Conservation (phyloP, 2,888 invertebrate species). For the Serrognathus titanus region DNA sequence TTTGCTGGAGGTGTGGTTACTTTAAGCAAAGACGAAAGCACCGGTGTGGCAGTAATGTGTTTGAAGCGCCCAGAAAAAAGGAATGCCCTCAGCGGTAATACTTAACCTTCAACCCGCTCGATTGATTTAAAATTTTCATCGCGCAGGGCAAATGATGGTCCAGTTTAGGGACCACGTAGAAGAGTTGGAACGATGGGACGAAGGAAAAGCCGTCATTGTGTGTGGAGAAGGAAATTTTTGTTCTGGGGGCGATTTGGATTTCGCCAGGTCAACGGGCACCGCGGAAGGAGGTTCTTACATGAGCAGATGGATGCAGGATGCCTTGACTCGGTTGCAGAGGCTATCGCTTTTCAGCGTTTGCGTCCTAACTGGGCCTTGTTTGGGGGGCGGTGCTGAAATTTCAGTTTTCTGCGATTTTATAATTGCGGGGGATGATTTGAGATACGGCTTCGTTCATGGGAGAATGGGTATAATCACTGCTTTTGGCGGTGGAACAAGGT, state of each 20-base stretch:
- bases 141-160: constrained; percentile 41
- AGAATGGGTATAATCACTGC: constrained; percentile 42
- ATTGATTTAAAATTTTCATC: neutral
- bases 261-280: constrained; percentile 31
- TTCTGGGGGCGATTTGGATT: constrained; percentile 41
- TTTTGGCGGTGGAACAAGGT: constrained; percentile 41
- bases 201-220: constrained; percentile 41
- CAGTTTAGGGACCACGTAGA: constrained; percentile 35
- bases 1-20: constrained; percentile 33
- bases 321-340: constrained; percentile 31
- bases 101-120: neutral
- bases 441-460: constrained; percentile 40
- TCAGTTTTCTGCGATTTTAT: constrained; percentile 38
- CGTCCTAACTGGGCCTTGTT: constrained; percentile 35
- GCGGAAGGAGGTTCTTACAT: constrained; percentile 34
- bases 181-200: constrained; percentile 36
- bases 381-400: constrained; percentile 41
- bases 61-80: constrained; percentile 36
- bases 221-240: constrained; percentile 39
- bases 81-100: constrained; percentile 41
- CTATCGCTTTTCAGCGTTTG: constrained; percentile 36
- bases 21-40: constrained; percentile 30
- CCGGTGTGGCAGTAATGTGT: constrained; percentile 37
- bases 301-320: constrained; percentile 37
- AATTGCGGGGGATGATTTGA: constrained; percentile 34